Evolutionary conservation across 1,140 invertebrate genomes (phyloP).

Genomic region (Bombus cullumanus): DNA sequence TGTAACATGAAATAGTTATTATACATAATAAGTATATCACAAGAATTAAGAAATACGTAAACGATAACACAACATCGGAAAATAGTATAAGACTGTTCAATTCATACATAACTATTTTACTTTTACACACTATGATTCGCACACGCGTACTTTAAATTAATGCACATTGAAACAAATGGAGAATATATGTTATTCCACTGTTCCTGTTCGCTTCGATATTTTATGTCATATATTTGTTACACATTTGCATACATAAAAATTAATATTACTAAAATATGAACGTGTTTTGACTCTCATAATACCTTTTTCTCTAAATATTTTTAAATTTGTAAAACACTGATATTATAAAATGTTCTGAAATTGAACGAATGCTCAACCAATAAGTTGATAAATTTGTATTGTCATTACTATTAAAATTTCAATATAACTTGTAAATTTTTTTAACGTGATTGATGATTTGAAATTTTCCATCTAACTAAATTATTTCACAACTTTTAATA

Average conservation of each 20-base stretch:
- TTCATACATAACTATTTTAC: slow-evolving; percentile 16
- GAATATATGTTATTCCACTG: slow-evolving; percentile 55
- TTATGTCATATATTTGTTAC: neutral
- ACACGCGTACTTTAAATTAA: slow-evolving; percentile 46
- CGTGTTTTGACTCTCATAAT: neutral
- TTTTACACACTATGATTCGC: slow-evolving; percentile 28
- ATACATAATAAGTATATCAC: neutral
- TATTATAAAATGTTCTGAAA: neutral
- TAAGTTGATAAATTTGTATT: neutral
- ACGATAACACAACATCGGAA: slow-evolving; percentile 4
- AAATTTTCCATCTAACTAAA: neutral
- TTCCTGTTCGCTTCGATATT: neutral
- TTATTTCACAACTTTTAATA: neutral
- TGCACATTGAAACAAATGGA: slow-evolving; percentile 59
- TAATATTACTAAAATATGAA: slow-evolving; percentile 1
- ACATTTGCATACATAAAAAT: neutral
- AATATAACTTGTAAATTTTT: neutral
- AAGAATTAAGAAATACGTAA: neutral
- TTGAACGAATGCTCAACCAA: neutral
- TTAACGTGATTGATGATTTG: neutral
- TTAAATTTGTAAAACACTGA: neutral
- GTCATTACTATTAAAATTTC: neutral
- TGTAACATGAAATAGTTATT: neutral
- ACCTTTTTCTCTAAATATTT: neutral
- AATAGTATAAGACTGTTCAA: slow-evolving; percentile 29